Evolutionary conservation across 35 echinoderm and acorn worm genomes (phyloP).

Genomic region (Chiridota heheva): DNA sequence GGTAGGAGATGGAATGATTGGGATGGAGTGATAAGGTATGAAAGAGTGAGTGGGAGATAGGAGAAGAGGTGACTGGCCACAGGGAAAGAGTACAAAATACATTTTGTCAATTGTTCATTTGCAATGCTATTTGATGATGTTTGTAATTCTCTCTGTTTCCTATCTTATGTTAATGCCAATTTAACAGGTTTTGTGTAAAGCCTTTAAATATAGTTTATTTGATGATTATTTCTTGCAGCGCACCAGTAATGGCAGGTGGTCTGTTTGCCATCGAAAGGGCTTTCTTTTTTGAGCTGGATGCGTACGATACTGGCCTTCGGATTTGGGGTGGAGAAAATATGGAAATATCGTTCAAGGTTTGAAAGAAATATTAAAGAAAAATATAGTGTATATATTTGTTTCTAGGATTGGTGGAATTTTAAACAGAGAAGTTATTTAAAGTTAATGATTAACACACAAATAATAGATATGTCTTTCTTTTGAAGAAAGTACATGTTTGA

Average conservation of each 20-base stretch:
- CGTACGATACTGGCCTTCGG: slow-evolving; percentile 88
- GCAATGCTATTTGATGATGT: too few species aligned
- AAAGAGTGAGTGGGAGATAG: too few species aligned
- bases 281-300: slow-evolving; percentile 92
- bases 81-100: too few species aligned
- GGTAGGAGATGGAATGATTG: too few species aligned
- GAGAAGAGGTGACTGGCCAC: too few species aligned
- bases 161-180: too few species aligned
- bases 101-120: too few species aligned
- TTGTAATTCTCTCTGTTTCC: too few species aligned
- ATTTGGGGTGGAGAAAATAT: slow-evolving; percentile 99
- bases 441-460: too few species aligned
- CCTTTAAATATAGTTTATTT: not conserved
- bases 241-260: slow-evolving; percentile 95
- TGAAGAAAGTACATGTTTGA: not conserved
- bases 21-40: too few species aligned
- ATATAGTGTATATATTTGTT: not conserved
- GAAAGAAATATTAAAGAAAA: slow-evolving; percentile 24
- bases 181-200: too few species aligned
- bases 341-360: slow-evolving; percentile 97
- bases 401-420: not conserved
- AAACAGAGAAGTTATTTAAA: not conserved
- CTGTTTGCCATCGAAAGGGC: slow-evolving; percentile 77
- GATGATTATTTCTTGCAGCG: slow-evolving; percentile 32
- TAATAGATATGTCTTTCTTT: too few species aligned